These are phyloP conservation scores for Erinaceus europaeus DNA, from an alignment of 2,113 vertebrate species.

Conservation along the genomic window DNA sequence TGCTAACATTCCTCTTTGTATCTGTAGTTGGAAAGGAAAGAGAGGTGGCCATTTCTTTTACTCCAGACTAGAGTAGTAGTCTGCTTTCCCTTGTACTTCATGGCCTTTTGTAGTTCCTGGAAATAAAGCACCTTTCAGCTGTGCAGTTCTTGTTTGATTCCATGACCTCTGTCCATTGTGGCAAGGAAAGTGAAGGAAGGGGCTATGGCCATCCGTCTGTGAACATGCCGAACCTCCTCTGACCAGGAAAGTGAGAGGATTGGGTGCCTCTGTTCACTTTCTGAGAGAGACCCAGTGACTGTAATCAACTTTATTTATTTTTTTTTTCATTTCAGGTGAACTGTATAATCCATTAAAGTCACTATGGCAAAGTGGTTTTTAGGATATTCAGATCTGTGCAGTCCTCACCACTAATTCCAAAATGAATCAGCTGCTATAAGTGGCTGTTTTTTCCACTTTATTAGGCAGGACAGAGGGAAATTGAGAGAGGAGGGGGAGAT, in stretches of 20 bases:
- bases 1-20: neutral
- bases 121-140: conserved; percentile 63
- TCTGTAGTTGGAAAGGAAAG: conserved; percentile 15
- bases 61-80: neutral
- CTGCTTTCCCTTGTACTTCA: neutral
- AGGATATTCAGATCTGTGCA: neutral
- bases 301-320: neutral
- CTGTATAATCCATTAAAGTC: neutral
- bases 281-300: neutral
- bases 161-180: neutral
- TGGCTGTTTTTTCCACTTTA: too few species aligned
- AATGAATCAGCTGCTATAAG: too few species aligned
- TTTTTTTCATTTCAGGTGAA: neutral
- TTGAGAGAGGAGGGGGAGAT: too few species aligned
- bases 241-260: neutral
- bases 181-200: neutral
- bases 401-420: neutral
- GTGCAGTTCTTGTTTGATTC: neutral
- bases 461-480: too few species aligned
- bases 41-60: neutral
- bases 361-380: too few species aligned
- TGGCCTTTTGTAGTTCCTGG: conserved; percentile 35
- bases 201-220: too few species aligned
- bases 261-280: neutral
- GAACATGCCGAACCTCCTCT: too few species aligned